phyloP scores from a whole-genome alignment of 1,140 invertebrate species.

The Drosophila athabasca region DNA sequence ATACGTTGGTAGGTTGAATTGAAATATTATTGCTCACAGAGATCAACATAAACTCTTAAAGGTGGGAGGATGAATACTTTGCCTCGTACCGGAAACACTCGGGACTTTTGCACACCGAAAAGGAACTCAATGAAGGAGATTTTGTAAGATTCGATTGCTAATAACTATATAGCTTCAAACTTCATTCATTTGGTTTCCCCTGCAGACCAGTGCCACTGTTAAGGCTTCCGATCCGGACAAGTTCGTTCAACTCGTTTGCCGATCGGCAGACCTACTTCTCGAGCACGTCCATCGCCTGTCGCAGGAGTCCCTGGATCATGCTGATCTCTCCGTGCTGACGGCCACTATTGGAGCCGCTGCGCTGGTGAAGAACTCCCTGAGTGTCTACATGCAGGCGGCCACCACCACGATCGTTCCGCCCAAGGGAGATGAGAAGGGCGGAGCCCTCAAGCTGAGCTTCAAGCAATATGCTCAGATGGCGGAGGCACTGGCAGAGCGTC shows the following conservation, averaged over 20 bases:
- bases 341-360: slow-evolving; percentile 91
- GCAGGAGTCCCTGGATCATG: slow-evolving; percentile 92
- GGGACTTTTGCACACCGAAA: slow-evolving; percentile 82
- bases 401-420: slow-evolving; percentile 78
- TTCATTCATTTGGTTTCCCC: not conserved
- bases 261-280: slow-evolving; percentile 87
- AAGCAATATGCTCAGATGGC: slow-evolving; percentile 91
- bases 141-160: slow-evolving; percentile 49
- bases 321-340: slow-evolving; percentile 90
- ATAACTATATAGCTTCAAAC: not conserved
- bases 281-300: slow-evolving; percentile 91
- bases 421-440: slow-evolving; percentile 81
- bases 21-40: not conserved
- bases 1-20: slow-evolving; percentile 87
- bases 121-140: slow-evolving; percentile 73
- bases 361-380: slow-evolving; percentile 89
- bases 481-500: slow-evolving; percentile 90
- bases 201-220: slow-evolving; percentile 85
- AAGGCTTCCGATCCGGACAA: slow-evolving; percentile 89
- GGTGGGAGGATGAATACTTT: slow-evolving; percentile 83
- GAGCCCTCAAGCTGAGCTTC: slow-evolving; percentile 85
- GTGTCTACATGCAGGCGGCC: slow-evolving; percentile 86
- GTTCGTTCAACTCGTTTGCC: slow-evolving; percentile 88
- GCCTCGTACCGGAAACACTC: slow-evolving; percentile 84
- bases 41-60: slow-evolving; percentile 20